Conservation (phyloP, 1,140 invertebrate genomes). For the Plectus sambesii region DNA sequence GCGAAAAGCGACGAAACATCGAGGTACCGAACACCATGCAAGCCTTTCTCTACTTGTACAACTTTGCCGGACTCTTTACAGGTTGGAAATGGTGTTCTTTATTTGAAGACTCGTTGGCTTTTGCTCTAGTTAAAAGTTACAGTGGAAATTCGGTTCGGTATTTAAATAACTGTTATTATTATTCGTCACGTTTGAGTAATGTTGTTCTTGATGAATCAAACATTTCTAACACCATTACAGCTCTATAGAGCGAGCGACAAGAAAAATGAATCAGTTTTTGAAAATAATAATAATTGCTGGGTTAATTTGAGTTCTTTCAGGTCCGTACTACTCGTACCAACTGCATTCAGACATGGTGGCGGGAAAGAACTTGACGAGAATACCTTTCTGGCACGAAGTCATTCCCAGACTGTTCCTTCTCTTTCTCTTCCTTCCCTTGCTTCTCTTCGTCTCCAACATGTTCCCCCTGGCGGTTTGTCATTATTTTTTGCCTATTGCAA, state of each 20-base stretch:
- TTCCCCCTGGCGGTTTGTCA: slow-evolving; percentile 37
- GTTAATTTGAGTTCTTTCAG: no score
- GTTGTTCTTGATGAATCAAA: no score
- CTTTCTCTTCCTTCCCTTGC: slow-evolving; percentile 34
- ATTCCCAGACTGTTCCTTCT: slow-evolving; percentile 20
- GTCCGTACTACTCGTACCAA: slow-evolving; percentile 42
- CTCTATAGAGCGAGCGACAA: no score
- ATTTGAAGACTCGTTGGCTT: not conserved
- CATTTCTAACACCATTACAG: no score
- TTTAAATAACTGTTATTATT: no score
- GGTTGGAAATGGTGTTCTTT: slow-evolving; percentile 17
- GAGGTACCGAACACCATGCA: slow-evolving; percentile 27
- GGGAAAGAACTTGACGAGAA: not conserved
- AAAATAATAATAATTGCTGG: no score
- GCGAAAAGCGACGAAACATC: no score
- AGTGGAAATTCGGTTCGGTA: no score
- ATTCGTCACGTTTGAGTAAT: no score
- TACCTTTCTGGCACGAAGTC: not conserved
- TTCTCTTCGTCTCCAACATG: slow-evolving; percentile 33
- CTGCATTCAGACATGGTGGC: slow-evolving; percentile 28
- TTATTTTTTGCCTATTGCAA: not conserved
- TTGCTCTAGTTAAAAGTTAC: no score
- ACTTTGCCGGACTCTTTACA: slow-evolving; percentile 39
- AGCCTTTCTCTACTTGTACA: slow-evolving; percentile 42
- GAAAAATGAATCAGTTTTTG: no score